Conservation (phyloP, 2,888 invertebrate genomes). For the Drosophila sordidapex region DNA sequence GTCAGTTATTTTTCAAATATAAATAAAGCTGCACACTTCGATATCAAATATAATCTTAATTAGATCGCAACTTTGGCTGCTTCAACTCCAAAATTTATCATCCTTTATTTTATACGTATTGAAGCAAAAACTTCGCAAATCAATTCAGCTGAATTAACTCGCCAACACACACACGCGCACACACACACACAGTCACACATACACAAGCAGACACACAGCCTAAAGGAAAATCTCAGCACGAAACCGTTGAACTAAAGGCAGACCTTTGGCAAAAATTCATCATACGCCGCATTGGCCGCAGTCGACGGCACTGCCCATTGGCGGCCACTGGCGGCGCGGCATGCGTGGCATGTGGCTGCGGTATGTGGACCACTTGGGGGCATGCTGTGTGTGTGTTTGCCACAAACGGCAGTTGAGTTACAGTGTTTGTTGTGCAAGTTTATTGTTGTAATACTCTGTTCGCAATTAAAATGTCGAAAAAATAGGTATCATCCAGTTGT, state of each 20-base stretch:
- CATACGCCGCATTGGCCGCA: conserved; percentile 76
- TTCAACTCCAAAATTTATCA: not conserved
- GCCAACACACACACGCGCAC: conserved; percentile 1
- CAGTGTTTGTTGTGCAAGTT: conserved; percentile 4
- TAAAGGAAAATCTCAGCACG: conserved; percentile 39
- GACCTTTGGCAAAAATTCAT: conserved; percentile 64
- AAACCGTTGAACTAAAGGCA: conserved; percentile 24
- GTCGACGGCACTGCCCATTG: conserved; percentile 35
- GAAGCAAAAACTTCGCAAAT: conserved; percentile 3
- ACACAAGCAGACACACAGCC: conserved; percentile 13
- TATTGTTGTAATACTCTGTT: conserved; percentile 17
- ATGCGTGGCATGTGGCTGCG: conserved; percentile 58
- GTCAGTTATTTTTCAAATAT: not conserved
- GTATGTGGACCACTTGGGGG: conserved; percentile 52
- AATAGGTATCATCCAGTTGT: not conserved
- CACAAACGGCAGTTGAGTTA: conserved; percentile 51
- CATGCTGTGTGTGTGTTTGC: conserved; percentile 34
- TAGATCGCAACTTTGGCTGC: not conserved
- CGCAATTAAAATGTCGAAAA: not conserved
- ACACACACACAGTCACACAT: conserved; percentile 2
- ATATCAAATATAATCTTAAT: too few species aligned
- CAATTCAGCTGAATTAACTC: conserved; percentile 31
- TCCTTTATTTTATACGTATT: conserved; percentile 5
- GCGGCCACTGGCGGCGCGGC: conserved; percentile 47
- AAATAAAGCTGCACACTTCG: not conserved